phyloP scores from a whole-genome alignment of 2,797 vertebrate genomes.

The Botia kubotai region DNA sequence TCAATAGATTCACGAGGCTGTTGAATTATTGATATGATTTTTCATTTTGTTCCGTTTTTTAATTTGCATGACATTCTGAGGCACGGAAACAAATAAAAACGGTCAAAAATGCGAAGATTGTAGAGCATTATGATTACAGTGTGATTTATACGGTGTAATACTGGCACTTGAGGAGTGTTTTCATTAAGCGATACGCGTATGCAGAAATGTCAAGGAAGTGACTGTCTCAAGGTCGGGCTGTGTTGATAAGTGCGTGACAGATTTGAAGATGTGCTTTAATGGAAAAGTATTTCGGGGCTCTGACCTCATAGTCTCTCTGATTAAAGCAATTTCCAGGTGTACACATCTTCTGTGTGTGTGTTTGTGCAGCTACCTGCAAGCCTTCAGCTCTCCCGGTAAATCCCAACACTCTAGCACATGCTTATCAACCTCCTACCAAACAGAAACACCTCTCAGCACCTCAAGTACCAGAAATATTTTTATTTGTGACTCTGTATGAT shows the following conservation, averaged over 20 bases:
- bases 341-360: conserved; percentile 45
- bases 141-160: neutral
- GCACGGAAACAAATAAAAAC: conserved; percentile 1
- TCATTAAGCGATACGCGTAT: neutral
- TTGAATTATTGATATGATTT: conserved; percentile 34
- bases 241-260: conserved; percentile 16
- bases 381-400: conserved; percentile 38
- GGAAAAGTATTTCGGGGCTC: conserved; percentile 18
- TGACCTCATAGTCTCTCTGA: conserved; percentile 45
- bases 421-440: conserved; percentile 53
- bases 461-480: conserved; percentile 24
- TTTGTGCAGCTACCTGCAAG: conserved; percentile 37
- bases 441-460: conserved; percentile 42
- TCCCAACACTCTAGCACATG: conserved; percentile 42
- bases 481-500: conserved; percentile 28
- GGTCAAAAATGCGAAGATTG: neutral
- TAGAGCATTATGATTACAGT: neutral
- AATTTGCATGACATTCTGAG: conserved; percentile 20
- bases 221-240: conserved; percentile 19
- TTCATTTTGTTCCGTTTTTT: conserved; percentile 19
- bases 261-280: conserved; percentile 40
- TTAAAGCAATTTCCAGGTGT: conserved; percentile 47
- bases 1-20: conserved; percentile 23
- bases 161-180: neutral
- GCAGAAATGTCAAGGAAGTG: conserved; percentile 14